A percentile compares a stretch with the other conserved stretches of the same genome.
Evolutionary conservation across 2,888 invertebrate genomes (phyloP).

Genomic region (Stegana nigrithorax): DNA sequence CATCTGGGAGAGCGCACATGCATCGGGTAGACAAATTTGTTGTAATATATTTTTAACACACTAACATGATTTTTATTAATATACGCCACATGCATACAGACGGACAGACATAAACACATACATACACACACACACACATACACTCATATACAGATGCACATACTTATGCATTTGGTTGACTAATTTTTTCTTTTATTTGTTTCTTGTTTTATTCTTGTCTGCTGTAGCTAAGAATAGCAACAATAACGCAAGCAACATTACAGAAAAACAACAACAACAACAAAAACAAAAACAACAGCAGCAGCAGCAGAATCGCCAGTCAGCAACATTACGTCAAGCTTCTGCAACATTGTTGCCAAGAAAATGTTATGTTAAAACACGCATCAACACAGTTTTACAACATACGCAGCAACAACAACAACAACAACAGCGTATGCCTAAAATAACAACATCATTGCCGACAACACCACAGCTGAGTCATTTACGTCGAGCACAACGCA

Average conservation of each 20-base stretch:
- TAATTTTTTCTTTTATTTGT: neutral
- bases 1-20: slow-evolving; percentile 42
- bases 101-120: too few species aligned
- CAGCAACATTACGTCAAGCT: neutral
- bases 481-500: slow-evolving; percentile 38
- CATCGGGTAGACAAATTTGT: slow-evolving; percentile 32
- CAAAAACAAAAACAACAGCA: slow-evolving; percentile 15
- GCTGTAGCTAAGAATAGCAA: slow-evolving; percentile 32
- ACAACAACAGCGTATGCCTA: slow-evolving; percentile 16
- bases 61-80: neutral
- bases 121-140: too few species aligned
- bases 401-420: slow-evolving; percentile 7
- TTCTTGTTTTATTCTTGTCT: neutral
- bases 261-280: slow-evolving; percentile 24
- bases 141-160: neutral
- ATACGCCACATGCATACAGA: neutral
- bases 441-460: slow-evolving; percentile 49
- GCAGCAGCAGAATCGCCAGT: neutral
- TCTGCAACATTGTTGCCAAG: slow-evolving; percentile 17
- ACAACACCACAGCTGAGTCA: slow-evolving; percentile 52
- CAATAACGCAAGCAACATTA: slow-evolving; percentile 24
- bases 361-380: neutral
- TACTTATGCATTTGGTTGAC: neutral
- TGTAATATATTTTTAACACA: neutral
- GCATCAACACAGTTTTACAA: neutral